Conservation (phyloP, 1,140 invertebrate genomes). For the Drosophila ercepeae region DNA sequence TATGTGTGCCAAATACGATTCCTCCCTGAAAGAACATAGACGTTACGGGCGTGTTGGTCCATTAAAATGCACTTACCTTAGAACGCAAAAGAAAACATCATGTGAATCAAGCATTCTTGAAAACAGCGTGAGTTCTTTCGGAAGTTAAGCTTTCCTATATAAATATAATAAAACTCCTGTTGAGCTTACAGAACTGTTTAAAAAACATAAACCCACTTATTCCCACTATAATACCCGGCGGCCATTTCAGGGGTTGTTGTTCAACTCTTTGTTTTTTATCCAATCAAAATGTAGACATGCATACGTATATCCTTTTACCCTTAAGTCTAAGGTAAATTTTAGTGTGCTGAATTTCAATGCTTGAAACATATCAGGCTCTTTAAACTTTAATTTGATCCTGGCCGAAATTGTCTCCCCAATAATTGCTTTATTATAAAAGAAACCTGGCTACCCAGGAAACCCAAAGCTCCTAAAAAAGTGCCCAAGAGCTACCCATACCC, state of each 20-base stretch:
- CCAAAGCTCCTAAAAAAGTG: conserved; percentile 30
- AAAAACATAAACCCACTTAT: neutral
- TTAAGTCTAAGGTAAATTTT: no score
- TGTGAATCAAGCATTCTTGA: neutral
- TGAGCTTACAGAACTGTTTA: neutral
- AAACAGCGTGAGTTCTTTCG: neutral
- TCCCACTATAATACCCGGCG: no score
- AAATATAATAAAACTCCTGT: neutral
- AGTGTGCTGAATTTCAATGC: neutral
- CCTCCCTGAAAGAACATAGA: no score
- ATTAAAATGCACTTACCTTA: no score
- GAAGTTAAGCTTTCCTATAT: neutral
- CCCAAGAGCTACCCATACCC: conserved; percentile 5
- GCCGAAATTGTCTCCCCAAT: conserved; percentile 15
- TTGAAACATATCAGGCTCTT: neutral
- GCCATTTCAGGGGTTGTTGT: neutral
- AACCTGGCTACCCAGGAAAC: conserved; percentile 54
- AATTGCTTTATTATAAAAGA: conserved; percentile 66
- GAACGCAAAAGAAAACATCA: neutral
- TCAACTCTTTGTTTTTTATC: neutral
- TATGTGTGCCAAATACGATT: no score
- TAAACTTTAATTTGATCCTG: neutral
- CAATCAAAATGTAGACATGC: neutral
- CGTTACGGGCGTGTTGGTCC: no score
- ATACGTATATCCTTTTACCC: no score